These are phyloP conservation scores for Murina feae DNA, from an alignment of 2,113 vertebrate genomes.

Conservation along the genomic window DNA sequence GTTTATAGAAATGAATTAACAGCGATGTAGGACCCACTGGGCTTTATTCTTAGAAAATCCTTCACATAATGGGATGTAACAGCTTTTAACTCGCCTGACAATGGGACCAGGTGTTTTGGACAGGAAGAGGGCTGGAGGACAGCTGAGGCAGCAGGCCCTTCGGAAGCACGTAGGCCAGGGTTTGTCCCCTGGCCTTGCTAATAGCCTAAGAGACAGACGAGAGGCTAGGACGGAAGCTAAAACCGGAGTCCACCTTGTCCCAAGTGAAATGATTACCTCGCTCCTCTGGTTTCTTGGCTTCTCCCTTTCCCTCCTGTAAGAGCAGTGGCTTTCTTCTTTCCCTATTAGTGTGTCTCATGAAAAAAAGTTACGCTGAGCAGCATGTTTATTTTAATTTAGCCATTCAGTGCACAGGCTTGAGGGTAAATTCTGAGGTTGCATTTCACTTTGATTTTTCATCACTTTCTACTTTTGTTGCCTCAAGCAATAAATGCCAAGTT, in stretches of 20 bases:
- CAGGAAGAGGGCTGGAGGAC: neutral
- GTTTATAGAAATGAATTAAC: neutral
- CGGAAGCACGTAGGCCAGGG: neutral
- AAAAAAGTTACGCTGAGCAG: neutral
- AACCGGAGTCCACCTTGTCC: neutral
- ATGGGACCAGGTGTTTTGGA: neutral
- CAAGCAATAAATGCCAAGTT: neutral
- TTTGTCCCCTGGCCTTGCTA: neutral
- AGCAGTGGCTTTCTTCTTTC: neutral
- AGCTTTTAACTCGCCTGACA: neutral
- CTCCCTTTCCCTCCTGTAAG: neutral
- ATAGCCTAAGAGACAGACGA: neutral
- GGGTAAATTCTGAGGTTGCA: neutral
- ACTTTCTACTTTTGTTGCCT: neutral
- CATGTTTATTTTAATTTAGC: slow-evolving; percentile 1
- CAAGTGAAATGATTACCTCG: neutral
- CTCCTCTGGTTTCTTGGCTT: neutral
- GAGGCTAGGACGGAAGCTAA: neutral
- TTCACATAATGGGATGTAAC: neutral
- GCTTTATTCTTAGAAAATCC: neutral
- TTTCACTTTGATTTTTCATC: neutral
- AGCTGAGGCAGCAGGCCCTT: neutral
- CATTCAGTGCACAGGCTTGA: neutral
- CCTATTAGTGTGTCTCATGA: neutral
- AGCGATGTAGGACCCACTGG: neutral